Evolutionary conservation across 2,888 invertebrate species (phyloP).

Genomic region (Sinodicranocentrus sp.): DNA sequence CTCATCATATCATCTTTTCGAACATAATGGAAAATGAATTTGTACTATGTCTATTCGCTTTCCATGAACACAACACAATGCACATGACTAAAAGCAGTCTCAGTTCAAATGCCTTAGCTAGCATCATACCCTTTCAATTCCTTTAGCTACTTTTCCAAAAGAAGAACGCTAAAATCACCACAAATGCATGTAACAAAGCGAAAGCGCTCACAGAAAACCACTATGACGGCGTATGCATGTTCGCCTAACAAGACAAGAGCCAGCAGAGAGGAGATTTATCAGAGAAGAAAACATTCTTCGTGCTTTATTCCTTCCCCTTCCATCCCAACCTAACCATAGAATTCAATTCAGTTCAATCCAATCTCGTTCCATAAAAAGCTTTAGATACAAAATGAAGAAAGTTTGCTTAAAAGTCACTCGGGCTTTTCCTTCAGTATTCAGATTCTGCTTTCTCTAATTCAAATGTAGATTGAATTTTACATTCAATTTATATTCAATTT

Average conservation of each 20-base stretch:
- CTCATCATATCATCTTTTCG: constrained; percentile 3
- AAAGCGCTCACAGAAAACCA: not conserved
- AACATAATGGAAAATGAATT: constrained; percentile 34
- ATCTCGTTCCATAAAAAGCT: constrained; percentile 49
- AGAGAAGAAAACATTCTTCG: constrained; percentile 37
- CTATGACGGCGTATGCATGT: not conserved
- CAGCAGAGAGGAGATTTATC: not conserved
- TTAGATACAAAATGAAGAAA: constrained; percentile 25
- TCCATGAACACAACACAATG: constrained; percentile 2
- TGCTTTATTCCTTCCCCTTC: constrained; percentile 25
- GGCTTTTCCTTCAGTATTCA: constrained; percentile 21
- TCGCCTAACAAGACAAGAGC: not conserved
- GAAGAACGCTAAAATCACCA: not conserved
- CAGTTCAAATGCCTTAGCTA: not conserved
- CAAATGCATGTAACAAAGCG: not conserved
- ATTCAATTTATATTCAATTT: constrained; percentile 69
- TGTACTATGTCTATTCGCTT: constrained; percentile 16
- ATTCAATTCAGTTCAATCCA: constrained; percentile 62
- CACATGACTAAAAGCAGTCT: constrained; percentile 8
- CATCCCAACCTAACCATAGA: constrained; percentile 34
- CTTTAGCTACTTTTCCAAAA: not conserved
- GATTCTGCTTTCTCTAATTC: constrained; percentile 42
- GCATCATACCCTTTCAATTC: not conserved
- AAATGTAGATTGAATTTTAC: constrained; percentile 46
- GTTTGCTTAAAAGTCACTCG: constrained; percentile 54